Evolutionary conservation across 1,140 invertebrate species (phyloP), one percentile per base, ranked within the genome.

Genomic region (Penaeus chinensis): DNA sequence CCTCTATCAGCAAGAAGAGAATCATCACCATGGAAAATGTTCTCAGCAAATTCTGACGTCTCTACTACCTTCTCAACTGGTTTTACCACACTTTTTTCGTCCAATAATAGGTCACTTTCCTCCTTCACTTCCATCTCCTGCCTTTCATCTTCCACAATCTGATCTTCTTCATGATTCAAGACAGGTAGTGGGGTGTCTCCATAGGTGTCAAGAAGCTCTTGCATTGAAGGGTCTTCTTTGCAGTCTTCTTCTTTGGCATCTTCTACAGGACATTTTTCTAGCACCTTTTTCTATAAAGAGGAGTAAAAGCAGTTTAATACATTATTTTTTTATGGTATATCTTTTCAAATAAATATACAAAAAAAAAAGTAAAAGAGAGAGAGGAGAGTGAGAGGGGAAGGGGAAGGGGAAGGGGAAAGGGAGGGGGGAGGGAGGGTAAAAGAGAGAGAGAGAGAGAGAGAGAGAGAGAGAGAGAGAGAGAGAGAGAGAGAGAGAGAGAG

Each of bases 261-360:
- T 77, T 20, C 16, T 10, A 27, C 24, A 22, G 10, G 19, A 83
- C 80, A 87, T 83, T 87, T 87, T 82, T 82, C 71, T 63, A 24
- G 27, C 60, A 87, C 80, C 80, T 47, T 62, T 83, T 83, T 87
- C 86, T 87, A 80, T 10, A 87, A 87, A n/a, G 61, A 60, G 61
- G 37, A 83, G 3, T 22, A 18, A 19, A 37, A 32, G 16, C 18
- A 2, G 32, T 27, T 22, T 18, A 62, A 16, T 16, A 7, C 54
- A 54, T 11, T 0, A 54, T 37, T 63, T 24, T 32, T 32, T 32
- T 32, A 60, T 81, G 37, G n/a, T 18, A 61, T 60, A 62, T n/a
- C 32, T 11, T n/a, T 2, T 22, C 10, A 24, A 22, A 42, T 20
- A 62, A n/a, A 81, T 60, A 81, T 18, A 18, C n/a, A 63, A 10